phyloP scores from a whole-genome alignment of 2,888 invertebrate species.

The Phalera bucephala region DNA sequence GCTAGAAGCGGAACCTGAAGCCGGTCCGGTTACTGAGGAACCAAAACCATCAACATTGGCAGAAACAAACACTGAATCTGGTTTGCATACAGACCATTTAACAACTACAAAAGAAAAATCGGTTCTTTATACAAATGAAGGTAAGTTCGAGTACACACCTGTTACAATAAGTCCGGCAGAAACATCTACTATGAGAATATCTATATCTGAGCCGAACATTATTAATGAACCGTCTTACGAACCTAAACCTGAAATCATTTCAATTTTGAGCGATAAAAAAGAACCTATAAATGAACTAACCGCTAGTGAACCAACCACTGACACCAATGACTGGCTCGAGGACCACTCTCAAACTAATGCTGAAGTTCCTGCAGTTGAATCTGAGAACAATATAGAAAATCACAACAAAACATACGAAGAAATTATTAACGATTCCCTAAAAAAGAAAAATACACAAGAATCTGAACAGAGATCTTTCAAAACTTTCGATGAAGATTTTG shows the following conservation, averaged over 20 bases:
- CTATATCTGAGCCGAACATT: constrained; percentile 46
- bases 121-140: constrained; percentile 31
- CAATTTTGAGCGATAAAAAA: constrained; percentile 39
- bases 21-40: constrained; percentile 7
- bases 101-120: constrained; percentile 27
- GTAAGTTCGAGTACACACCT: constrained; percentile 26
- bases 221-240: constrained; percentile 53
- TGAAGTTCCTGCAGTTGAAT: constrained; percentile 11
- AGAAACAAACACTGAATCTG: constrained; percentile 25
- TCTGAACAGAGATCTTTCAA: constrained; percentile 56
- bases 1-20: constrained; percentile 55
- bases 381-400: constrained; percentile 15
- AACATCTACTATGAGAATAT: constrained; percentile 43
- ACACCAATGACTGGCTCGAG: constrained; percentile 55
- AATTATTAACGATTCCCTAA: constrained; percentile 22
- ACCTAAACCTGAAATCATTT: constrained; percentile 51
- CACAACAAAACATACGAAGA: constrained; percentile 17
- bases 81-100: constrained; percentile 14
- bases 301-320: constrained; percentile 33
- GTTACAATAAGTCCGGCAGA: constrained; percentile 19
- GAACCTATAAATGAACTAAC: constrained; percentile 15
- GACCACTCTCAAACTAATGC: constrained; percentile 23
- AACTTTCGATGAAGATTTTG: constrained; percentile 39
- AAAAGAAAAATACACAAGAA: constrained; percentile 29
- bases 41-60: constrained; percentile 8